Base-by-base conservation (phyloP, 53 echinoderm and acorn worm genomes). In the Paracentrotus lividus region DNA sequence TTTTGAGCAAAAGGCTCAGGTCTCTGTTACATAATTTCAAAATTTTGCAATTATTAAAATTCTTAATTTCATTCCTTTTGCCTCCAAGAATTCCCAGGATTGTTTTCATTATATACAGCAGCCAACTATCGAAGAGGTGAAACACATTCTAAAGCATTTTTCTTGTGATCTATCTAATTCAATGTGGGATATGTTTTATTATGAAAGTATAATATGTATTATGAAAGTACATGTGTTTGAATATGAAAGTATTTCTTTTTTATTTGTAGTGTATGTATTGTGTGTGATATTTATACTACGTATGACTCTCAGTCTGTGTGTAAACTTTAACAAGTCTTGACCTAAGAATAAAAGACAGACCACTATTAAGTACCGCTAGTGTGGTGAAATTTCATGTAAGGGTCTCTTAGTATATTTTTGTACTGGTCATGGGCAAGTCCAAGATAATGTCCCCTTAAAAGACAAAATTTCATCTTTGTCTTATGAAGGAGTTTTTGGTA, bases 111-210 rank as follows among this genome's bases (percentile, higher is more conserved):
- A 81, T 81, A 26, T 81, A n/a, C 45, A 81, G 47, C 81, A 45
- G 24, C 81, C 81, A 9, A 81, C 49, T n/a, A 27, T 81, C 20
- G 81, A 81, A 81, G 81, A 81, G 81, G 81, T 81, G 81, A 81
- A 81, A 23, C 12, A 1, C 49, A 47, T 45, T 45, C 10, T 72
- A 23, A 36, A 38, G 36, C 40, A 1, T 38, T 40, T 36, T 32
- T 72, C 40, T 47, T 81, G 26, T 47, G 36, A 81, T 47, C 81
- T 27, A 24, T 26, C 10, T 44, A n/a, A 8, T 81, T 23, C 47
- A 47, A 5, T 81, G 44, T 47, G 81, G 27, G n/a, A 9, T 44
- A 45, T 47, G n/a, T 10, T 9, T 81, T 76, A 81, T 38, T 14
- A 81, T 13, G n/a, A 61, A 33, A 36, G 8, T 72, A 9, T 72